These are phyloP conservation scores for Drosophila subsilvestris DNA, from an alignment of 2,888 invertebrate genomes.

Conservation along the genomic window DNA sequence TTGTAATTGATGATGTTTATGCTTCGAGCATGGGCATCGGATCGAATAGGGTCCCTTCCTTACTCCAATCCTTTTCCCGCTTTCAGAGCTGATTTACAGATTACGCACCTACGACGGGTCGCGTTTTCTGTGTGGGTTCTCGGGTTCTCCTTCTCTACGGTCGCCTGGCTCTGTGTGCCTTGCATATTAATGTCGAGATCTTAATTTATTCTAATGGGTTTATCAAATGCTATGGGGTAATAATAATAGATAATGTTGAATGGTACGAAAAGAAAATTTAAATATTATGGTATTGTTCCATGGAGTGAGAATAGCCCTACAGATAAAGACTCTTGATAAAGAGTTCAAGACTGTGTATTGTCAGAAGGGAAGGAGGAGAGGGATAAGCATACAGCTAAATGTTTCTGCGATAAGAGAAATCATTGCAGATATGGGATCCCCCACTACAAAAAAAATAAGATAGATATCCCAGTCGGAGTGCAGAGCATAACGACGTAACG, in stretches of 20 bases:
- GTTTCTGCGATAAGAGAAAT: conserved; percentile 2
- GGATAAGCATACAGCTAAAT: too few relatives aligned
- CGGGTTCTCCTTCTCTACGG: conserved; percentile 10
- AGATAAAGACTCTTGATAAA: conserved; percentile 30
- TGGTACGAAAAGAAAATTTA: conserved; percentile 27
- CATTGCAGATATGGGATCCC: not conserved
- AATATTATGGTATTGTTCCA: conserved; percentile 30
- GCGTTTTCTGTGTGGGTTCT: conserved; percentile 65
- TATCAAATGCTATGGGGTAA: conserved; percentile 55
- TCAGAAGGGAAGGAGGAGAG: too few relatives aligned
- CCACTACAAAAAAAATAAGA: not conserved
- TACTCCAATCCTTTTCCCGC: conserved; percentile 24
- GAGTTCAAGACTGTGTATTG: too few relatives aligned
- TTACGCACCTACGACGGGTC: conserved; percentile 70
- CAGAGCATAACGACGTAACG: too few relatives aligned
- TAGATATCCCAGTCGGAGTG: not conserved
- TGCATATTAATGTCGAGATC: conserved; percentile 71
- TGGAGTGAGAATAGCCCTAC: conserved; percentile 21
- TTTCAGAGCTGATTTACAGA: conserved; percentile 71
- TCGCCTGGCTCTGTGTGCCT: conserved; percentile 51
- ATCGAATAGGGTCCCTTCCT: conserved; percentile 11
- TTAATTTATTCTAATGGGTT: conserved; percentile 75
- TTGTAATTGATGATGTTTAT: conserved; percentile 79
- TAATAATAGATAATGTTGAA: conserved; percentile 41
- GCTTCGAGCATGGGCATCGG: conserved; percentile 38